These are phyloP conservation scores for Patiria pectinifera DNA, from an alignment of 53 echinoderm and acorn worm species.

Conservation along the genomic window DNA sequence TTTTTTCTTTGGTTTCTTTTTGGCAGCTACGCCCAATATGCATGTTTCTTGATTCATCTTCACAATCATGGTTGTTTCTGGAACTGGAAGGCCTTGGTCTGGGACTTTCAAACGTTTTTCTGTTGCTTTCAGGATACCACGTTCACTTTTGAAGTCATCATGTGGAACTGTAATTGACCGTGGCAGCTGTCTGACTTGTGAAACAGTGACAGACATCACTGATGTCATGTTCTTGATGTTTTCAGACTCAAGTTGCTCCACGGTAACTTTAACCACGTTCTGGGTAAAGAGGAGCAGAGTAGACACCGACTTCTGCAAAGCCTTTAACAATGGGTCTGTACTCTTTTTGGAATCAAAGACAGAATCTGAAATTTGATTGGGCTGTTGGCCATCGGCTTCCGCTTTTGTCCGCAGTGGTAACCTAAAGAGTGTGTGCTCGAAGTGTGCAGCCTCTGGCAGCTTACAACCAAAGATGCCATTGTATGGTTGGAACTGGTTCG, in stretches of 20 bases:
- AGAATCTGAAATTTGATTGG: conserved; percentile 63
- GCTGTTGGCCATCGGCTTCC: conserved; percentile 59
- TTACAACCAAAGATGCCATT: conserved; percentile 83
- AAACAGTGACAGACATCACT: conserved; percentile 37
- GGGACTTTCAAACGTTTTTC: neutral
- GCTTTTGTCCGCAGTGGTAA: conserved; percentile 77
- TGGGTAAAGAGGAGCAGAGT: conserved; percentile 87
- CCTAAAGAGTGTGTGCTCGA: conserved; percentile 80
- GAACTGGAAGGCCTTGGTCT: neutral
- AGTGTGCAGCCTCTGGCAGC: conserved; percentile 38
- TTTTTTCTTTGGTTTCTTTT: conserved; percentile 10
- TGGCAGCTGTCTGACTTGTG: conserved; percentile 10
- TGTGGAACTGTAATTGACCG: conserved; percentile 27
- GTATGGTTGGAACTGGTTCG: conserved; percentile 91
- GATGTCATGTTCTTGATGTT: neutral
- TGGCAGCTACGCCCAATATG: neutral
- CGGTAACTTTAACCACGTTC: conserved; percentile 70
- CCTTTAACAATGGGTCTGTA: conserved; percentile 54
- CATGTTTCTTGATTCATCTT: conserved; percentile 13
- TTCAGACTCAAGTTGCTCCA: conserved; percentile 19
- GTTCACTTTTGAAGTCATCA: neutral
- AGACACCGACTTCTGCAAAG: conserved; percentile 70
- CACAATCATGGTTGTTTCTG: conserved; percentile 58
- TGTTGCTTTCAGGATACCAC: conserved; percentile 55
- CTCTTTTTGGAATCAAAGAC: conserved; percentile 61